Conservation (phyloP, 2,888 invertebrate genomes). For the Machimus rusticus region DNA sequence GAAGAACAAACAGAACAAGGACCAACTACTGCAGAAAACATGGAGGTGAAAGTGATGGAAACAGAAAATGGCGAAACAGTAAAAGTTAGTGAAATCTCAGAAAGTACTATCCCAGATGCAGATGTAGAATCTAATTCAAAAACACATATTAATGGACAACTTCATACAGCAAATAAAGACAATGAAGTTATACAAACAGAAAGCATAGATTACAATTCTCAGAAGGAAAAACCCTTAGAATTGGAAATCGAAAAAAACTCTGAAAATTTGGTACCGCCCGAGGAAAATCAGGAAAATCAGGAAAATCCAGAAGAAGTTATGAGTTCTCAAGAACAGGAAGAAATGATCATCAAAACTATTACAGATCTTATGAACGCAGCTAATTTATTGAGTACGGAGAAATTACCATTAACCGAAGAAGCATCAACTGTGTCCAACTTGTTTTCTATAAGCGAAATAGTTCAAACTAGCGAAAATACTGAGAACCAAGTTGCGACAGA, state of each 20-base stretch:
- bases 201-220: not conserved
- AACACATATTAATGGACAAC: not conserved
- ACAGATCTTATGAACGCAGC: constrained; percentile 18
- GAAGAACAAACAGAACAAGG: not conserved
- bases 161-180: not conserved
- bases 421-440: not conserved
- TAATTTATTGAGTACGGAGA: not conserved
- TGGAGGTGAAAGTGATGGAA: not conserved
- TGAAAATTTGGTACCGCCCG: not conserved
- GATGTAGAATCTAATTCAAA: not conserved
- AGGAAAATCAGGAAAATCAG: not conserved
- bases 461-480: not conserved
- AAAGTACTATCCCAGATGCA: not conserved
- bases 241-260: constrained; percentile 10
- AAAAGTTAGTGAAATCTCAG: not conserved
- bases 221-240: not conserved
- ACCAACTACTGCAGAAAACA: not conserved
- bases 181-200: not conserved
- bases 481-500: too few species aligned
- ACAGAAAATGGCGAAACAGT: not conserved
- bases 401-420: not conserved
- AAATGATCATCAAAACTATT: constrained; percentile 29
- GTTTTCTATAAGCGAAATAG: not conserved
- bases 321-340: constrained; percentile 4
- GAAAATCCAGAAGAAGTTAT: not conserved